Conservation (phyloP, 2,113 vertebrate species). For the Tupaia tana region DNA sequence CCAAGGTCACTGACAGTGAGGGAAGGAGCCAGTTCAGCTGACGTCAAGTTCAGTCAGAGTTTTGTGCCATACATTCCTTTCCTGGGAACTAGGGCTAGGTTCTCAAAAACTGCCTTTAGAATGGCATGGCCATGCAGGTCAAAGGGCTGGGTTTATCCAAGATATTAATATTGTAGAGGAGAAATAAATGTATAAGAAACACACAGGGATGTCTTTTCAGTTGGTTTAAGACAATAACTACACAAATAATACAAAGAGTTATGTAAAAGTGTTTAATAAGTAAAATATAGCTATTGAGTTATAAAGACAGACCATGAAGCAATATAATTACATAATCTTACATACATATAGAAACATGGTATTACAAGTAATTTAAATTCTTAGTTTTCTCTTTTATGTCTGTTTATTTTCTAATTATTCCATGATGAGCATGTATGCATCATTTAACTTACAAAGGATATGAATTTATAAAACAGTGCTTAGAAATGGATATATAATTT, state of each 20-base stretch:
- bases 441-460: background rate
- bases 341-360: background rate
- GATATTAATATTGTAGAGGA: background rate
- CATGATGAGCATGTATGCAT: background rate
- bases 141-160: background rate
- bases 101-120: background rate
- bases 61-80: too few species aligned
- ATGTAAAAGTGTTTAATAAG: background rate
- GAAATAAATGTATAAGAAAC: background rate
- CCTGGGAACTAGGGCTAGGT: background rate
- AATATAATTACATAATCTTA: slow-evolving; percentile 3
- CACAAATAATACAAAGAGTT: background rate
- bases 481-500: background rate
- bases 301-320: background rate
- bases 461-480: background rate
- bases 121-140: background rate
- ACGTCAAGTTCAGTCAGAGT: background rate
- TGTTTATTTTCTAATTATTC: background rate
- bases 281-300: background rate
- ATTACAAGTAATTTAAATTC: background rate
- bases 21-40: background rate
- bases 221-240: background rate
- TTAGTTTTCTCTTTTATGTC: background rate
- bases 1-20: background rate
- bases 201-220: background rate